These are phyloP conservation scores for Tiliacea aurago DNA, from an alignment of 2,888 invertebrate species.

Conservation along the genomic window DNA sequence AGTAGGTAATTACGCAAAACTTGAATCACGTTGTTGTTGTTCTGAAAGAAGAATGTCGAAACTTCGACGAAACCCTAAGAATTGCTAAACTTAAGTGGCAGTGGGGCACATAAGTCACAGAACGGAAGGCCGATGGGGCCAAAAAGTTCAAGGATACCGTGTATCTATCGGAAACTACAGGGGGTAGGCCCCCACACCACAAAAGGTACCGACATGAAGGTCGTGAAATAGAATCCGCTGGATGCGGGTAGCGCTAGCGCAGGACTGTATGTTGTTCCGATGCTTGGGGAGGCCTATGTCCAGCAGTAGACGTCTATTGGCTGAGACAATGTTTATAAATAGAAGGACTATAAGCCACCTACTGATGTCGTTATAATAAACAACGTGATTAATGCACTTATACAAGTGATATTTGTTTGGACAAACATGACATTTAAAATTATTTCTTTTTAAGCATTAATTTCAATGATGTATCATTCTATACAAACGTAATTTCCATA, in stretches of 20 bases:
- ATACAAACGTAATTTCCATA: constrained; percentile 5
- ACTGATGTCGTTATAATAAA: background rate
- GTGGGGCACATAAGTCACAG: background rate
- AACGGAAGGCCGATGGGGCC: background rate
- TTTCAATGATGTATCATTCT: constrained; percentile 25
- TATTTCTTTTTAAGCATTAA: constrained; percentile 14
- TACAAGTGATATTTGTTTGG: background rate
- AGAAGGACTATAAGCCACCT: background rate
- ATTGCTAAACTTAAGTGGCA: background rate
- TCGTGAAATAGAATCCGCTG: background rate
- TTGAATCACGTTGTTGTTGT: constrained; percentile 31
- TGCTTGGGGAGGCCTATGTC: too few relatives aligned
- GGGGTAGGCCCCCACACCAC: too few relatives aligned
- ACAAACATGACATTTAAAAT: constrained; percentile 16
- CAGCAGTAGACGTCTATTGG: background rate
- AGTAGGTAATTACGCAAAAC: background rate
- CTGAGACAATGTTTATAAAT: background rate
- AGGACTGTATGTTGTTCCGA: background rate
- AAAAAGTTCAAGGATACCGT: background rate
- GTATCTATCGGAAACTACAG: background rate
- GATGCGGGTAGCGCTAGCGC: background rate
- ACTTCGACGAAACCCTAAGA: constrained; percentile 7
- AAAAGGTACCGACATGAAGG: too few relatives aligned
- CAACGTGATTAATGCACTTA: constrained; percentile 15
- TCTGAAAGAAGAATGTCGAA: constrained; percentile 3